These are phyloP conservation scores for Oryzaephilus surinamensis DNA, from an alignment of 1,140 invertebrate genomes.

Conservation along the genomic window DNA sequence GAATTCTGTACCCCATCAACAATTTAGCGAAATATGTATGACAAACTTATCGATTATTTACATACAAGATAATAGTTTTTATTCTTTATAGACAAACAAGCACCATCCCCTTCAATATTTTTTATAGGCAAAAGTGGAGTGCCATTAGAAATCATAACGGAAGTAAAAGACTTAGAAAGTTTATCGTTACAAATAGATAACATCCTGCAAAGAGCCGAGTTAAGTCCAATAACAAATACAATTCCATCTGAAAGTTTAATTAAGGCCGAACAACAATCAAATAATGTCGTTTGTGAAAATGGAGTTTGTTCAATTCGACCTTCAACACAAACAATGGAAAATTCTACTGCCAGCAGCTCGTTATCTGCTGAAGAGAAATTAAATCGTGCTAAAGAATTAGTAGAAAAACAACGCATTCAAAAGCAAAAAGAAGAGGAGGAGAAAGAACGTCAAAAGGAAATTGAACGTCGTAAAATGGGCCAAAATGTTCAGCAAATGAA, in stretches of 20 bases:
- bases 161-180: conserved; percentile 39
- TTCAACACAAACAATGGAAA: conserved; percentile 19
- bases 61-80: conserved; percentile 2
- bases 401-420: conserved; percentile 46
- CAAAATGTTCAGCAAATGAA: conserved; percentile 60
- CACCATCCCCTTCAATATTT: conserved; percentile 72
- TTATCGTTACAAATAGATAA: conserved; percentile 43
- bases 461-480: conserved; percentile 58
- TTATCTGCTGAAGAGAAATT: conserved; percentile 31
- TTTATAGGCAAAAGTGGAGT: conserved; percentile 70
- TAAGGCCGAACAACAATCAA: conserved; percentile 5
- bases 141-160: conserved; percentile 65
- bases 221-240: conserved; percentile 16
- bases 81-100: conserved; percentile 57
- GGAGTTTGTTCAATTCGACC: conserved; percentile 18
- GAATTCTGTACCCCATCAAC: conserved; percentile 57
- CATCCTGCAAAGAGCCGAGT: conserved; percentile 35
- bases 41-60: conserved; percentile 4
- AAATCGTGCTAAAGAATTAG: conserved; percentile 39
- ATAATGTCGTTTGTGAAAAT: conserved; percentile 24
- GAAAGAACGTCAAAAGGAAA: conserved; percentile 53
- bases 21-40: conserved; percentile 78
- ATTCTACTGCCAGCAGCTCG: conserved; percentile 8
- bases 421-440: conserved; percentile 55
- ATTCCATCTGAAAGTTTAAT: conserved; percentile 4